Evolutionary conservation across 2,113 vertebrate genomes (phyloP).

Genomic region (Etheostoma cragini): DNA sequence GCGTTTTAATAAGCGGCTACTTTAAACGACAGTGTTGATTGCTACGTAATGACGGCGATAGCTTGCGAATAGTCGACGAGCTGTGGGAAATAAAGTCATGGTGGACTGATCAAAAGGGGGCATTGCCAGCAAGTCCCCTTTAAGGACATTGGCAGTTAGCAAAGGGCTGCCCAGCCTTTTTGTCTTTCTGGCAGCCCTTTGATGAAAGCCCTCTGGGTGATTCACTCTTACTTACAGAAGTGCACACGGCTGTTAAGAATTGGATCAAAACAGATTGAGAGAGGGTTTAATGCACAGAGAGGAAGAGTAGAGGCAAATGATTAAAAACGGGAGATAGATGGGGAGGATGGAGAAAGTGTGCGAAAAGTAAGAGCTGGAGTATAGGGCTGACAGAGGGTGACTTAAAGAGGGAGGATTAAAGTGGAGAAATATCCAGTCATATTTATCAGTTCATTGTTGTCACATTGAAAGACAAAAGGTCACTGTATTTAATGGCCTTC

Average conservation of each 20-base stretch:
- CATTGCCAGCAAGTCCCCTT: conserved; percentile 72
- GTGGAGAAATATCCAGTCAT: conserved; percentile 45
- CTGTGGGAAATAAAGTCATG: conserved; percentile 60
- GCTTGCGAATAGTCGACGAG: conserved; percentile 38
- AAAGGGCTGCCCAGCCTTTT: conserved; percentile 70
- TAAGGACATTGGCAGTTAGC: conserved; percentile 79
- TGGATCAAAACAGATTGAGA: conserved; percentile 83
- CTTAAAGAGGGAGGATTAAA: conserved; percentile 46
- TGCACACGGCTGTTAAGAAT: conserved; percentile 80
- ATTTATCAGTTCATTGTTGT: conserved; percentile 58
- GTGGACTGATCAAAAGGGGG: conserved; percentile 79
- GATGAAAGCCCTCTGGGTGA: conserved; percentile 82
- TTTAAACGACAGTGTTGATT: not conserved
- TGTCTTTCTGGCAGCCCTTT: conserved; percentile 84
- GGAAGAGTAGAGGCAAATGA: conserved; percentile 55
- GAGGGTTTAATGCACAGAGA: conserved; percentile 62
- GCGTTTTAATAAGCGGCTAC: conserved; percentile 38
- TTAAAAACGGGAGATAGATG: conserved; percentile 68
- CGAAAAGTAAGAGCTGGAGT: conserved; percentile 45
- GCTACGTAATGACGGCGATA: conserved; percentile 35
- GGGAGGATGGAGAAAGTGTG: conserved; percentile 42
- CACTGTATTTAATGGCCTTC: conserved; percentile 55
- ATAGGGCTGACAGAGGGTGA: conserved; percentile 25
- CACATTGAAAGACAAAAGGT: conserved; percentile 64
- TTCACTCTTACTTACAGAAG: conserved; percentile 82